These are phyloP conservation scores for Kryptopterus vitreolus DNA, from an alignment of 2,797 vertebrate genomes.

Conservation along the genomic window DNA sequence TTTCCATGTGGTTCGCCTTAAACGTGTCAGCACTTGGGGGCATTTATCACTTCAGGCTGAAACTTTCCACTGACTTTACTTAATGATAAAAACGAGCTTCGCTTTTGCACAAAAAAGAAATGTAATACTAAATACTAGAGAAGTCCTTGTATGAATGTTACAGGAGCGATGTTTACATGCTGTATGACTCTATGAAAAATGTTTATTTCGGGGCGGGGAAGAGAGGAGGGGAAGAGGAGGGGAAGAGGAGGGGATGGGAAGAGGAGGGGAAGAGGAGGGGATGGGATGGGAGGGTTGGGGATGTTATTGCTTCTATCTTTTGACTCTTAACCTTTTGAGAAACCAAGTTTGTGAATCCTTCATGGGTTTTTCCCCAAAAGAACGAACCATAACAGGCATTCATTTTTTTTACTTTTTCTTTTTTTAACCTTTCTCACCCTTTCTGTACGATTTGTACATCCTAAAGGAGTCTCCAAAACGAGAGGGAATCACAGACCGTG, in stretches of 20 bases:
- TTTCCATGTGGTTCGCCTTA: conserved; percentile 61
- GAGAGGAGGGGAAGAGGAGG: too few relatives aligned
- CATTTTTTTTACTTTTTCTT: neutral
- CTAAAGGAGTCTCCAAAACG: conserved; percentile 33
- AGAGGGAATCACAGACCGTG: conserved; percentile 9
- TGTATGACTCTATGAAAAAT: neutral
- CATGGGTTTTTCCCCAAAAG: neutral
- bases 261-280: too few relatives aligned
- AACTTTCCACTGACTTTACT: conserved; percentile 56
- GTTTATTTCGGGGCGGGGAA: too few relatives aligned
- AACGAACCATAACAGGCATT: neutral
- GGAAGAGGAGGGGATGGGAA: too few relatives aligned
- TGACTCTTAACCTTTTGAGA: neutral
- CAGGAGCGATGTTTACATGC: too few relatives aligned
- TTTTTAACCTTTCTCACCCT: conserved; percentile 12
- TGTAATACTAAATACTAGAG: neutral
- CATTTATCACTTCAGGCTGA: conserved; percentile 55
- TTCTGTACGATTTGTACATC: conserved; percentile 17
- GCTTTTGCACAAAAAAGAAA: conserved; percentile 35
- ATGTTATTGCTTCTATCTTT: neutral
- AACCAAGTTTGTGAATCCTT: neutral
- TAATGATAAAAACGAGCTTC: conserved; percentile 40
- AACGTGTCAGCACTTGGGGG: conserved; percentile 58
- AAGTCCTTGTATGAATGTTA: neutral
- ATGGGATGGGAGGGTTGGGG: too few relatives aligned